Conservation (phyloP, 1,140 invertebrate species). For the Drosophila kohkoa region DNA sequence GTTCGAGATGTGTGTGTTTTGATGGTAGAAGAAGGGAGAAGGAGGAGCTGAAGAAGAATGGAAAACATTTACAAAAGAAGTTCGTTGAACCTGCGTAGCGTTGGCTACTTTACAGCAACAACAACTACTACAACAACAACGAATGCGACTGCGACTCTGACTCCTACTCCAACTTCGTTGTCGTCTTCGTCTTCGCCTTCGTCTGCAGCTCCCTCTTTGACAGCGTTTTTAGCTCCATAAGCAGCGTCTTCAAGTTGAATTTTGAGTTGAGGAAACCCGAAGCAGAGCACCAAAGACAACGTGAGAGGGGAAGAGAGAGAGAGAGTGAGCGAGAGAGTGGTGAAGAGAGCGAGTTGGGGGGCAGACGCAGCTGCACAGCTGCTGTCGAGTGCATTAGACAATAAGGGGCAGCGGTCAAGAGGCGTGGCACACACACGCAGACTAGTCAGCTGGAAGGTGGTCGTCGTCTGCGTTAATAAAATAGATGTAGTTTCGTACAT, state of each 20-base stretch:
- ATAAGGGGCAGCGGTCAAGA: background rate
- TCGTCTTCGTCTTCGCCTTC: background rate
- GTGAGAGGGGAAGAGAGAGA: background rate
- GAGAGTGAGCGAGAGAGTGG: too few species aligned
- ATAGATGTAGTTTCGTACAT: background rate
- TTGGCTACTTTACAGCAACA: slow-evolving; percentile 67
- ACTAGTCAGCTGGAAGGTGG: slow-evolving; percentile 10
- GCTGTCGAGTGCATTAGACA: slow-evolving; percentile 42
- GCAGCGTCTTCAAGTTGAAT: slow-evolving; percentile 32
- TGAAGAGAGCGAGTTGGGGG: background rate
- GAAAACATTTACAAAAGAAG: slow-evolving; percentile 80
- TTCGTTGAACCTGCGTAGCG: slow-evolving; percentile 72
- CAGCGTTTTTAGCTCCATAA: background rate
- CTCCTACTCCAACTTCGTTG: background rate
- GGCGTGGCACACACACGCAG: slow-evolving; percentile 15
- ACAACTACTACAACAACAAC: slow-evolving; percentile 13
- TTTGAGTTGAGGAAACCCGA: slow-evolving; percentile 22
- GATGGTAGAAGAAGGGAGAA: slow-evolving; percentile 25
- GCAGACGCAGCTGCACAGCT: slow-evolving; percentile 34
- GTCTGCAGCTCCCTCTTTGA: background rate
- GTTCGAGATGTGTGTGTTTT: slow-evolving; percentile 16
- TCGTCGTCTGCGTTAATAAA: background rate
- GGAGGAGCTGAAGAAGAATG: slow-evolving; percentile 52
- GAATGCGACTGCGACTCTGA: background rate
- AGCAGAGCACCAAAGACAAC: background rate